These are phyloP conservation scores for Drosophila macrospina DNA, from an alignment of 2,888 invertebrate genomes.

Conservation along the genomic window DNA sequence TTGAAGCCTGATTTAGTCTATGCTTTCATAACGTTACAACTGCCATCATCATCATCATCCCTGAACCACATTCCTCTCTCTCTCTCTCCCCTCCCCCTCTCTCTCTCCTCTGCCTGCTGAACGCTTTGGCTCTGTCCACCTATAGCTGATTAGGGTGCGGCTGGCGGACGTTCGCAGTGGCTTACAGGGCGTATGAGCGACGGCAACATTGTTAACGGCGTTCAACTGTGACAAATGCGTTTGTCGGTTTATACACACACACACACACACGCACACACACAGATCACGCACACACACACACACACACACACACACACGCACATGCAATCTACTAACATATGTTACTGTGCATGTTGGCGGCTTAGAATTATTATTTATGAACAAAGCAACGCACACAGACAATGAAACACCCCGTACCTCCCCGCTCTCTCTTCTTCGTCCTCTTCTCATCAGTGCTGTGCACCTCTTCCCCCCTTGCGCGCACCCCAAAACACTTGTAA, in stretches of 20 bases:
- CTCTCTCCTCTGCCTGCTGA: too few relatives aligned
- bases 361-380: conserved; percentile 79
- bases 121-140: conserved; percentile 30
- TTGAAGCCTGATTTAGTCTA: conserved; percentile 13
- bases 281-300: background rate
- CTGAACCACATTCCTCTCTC: too few relatives aligned
- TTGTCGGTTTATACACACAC: conserved; percentile 65
- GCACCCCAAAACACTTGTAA: conserved; percentile 62
- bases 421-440: background rate
- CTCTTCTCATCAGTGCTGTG: background rate
- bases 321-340: conserved; percentile 57
- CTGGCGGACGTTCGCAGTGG: conserved; percentile 18
- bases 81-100: too few relatives aligned
- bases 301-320: conserved; percentile 11
- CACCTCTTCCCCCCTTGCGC: background rate
- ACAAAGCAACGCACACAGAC: conserved; percentile 68
- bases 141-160: conserved; percentile 70
- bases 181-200: conserved; percentile 48
- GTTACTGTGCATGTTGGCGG: conserved; percentile 68
- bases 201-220: conserved; percentile 71
- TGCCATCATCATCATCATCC: background rate
- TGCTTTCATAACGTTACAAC: too few relatives aligned
- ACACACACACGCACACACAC: conserved; percentile 18
- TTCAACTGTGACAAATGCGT: conserved; percentile 78
- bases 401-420: conserved; percentile 44